Percentiles rank a stretch among this genome's conserved stretches.
Evolutionary conservation across 2,113 vertebrate genomes (phyloP).

Genomic region (Cynopterus brachyotis): DNA sequence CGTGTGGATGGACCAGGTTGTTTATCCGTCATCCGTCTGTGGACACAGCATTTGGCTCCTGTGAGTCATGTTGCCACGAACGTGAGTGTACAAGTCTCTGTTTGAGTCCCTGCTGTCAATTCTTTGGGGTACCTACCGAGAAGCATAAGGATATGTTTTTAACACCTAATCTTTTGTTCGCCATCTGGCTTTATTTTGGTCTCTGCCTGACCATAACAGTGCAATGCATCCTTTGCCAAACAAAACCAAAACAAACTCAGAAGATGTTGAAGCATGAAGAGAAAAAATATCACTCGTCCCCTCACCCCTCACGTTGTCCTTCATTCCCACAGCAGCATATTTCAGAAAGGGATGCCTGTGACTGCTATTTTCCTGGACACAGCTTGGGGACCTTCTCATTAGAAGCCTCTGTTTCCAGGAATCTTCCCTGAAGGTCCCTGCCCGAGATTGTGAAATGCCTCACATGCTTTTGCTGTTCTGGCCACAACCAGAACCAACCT

Average conservation of each 20-base stretch:
- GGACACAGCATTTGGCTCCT: neutral
- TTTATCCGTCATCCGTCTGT: neutral
- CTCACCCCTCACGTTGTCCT: neutral
- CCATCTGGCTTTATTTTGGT: neutral
- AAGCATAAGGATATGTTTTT: neutral
- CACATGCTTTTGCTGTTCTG: neutral
- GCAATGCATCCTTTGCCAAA: neutral
- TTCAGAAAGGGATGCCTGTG: neutral
- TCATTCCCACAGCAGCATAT: neutral
- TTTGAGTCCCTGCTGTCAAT: neutral
- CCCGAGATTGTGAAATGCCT: neutral
- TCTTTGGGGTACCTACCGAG: neutral
- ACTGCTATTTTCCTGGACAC: neutral
- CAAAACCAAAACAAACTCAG: neutral
- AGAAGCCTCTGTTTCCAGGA: neutral
- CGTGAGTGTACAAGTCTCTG: neutral
- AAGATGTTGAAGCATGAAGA: neutral
- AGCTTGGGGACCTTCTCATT: neutral
- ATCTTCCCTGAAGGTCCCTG: neutral
- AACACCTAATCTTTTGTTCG: no score
- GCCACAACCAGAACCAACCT: neutral
- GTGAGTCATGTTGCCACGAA: neutral
- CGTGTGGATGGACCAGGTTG: neutral
- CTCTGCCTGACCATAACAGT: no score
- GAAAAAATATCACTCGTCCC: neutral